Evolutionary conservation across 2,888 invertebrate genomes (phyloP), one percentile per base, ranked within the genome.

Genomic region (Drosophila limbata): DNA sequence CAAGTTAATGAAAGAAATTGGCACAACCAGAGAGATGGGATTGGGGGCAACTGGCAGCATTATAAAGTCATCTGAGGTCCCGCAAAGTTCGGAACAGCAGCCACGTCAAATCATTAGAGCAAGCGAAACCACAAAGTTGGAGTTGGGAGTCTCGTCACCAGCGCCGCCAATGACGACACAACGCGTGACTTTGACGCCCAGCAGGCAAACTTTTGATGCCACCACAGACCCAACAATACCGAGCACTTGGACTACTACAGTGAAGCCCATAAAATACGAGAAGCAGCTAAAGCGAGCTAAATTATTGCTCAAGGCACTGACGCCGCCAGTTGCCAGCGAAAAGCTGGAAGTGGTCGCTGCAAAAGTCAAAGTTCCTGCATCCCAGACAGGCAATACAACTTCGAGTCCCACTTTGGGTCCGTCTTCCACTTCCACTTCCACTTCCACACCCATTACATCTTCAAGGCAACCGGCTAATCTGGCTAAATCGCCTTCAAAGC

Each of bases 281-380:
- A 88, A 91, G 71, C 76, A 91, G 80, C 84, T 91, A 70, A 90
- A 90, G 79, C 88, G 90, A 69, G 92, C 91, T 68, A 91, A 91
- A 81, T 85, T 92, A 80, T 79, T 91, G 79, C 84, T 91, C 55
- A 91, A 91, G 84, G 81, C 85, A 45, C 59, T 89, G 69, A 81
- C 74, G 42, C 83, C 83, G 48, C 68, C 79, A 40, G 21, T 31
- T 21, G 28, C 45, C 37, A 1, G 19, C 17, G 25, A 87, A 48
- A 69, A 84, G 15, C 67, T 78, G 39, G 52, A 81, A 72, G 84
- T 83, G 55, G 86, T 83, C n/a, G 68, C 72, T 19, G 69, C 82
- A 21, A 84, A 81, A 86, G 71, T 84, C 67, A 81, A 80, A 84
- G 69, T 81, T 63, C 69, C 82, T 61, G 68, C 82, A 65, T 35